phyloP scores from a whole-genome alignment of 2,113 vertebrate species.

The Gallinago jamesoni region DNA sequence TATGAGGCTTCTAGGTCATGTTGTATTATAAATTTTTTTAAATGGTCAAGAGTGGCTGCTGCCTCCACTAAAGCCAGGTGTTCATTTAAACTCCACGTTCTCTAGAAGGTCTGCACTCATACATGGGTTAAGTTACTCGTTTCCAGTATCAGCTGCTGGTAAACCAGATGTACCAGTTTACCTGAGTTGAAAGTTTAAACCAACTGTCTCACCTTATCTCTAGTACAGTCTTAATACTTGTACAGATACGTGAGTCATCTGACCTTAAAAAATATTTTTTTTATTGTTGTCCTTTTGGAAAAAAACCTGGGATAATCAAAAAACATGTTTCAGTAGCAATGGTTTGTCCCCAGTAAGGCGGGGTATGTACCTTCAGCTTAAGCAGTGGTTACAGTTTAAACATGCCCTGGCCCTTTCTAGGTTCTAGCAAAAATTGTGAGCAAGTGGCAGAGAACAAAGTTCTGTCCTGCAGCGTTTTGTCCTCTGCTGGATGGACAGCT shows the following conservation, averaged over 20 bases:
- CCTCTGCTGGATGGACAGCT: neutral
- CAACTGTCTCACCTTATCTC: neutral
- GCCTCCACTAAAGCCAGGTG: neutral
- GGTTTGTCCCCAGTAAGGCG: neutral
- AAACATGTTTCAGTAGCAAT: neutral
- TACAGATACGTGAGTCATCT: neutral
- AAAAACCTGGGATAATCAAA: neutral
- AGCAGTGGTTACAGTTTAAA: neutral
- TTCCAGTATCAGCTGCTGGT: neutral
- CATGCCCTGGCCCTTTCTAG: neutral
- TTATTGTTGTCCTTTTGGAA: neutral
- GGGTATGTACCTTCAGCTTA: neutral
- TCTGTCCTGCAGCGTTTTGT: neutral
- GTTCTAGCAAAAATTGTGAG: neutral
- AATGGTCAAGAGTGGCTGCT: neutral
- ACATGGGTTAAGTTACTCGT: neutral
- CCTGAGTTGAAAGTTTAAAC: neutral
- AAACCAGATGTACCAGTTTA: neutral
- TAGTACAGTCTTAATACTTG: neutral
- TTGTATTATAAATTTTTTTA: neutral
- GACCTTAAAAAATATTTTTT: neutral
- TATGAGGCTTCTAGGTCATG: neutral
- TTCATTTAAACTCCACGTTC: neutral
- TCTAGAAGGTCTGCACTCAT: neutral
- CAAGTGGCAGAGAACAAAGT: neutral